These are phyloP conservation scores for Pseudonaja textilis DNA, from an alignment of 2,113 vertebrate species.

Conservation along the genomic window DNA sequence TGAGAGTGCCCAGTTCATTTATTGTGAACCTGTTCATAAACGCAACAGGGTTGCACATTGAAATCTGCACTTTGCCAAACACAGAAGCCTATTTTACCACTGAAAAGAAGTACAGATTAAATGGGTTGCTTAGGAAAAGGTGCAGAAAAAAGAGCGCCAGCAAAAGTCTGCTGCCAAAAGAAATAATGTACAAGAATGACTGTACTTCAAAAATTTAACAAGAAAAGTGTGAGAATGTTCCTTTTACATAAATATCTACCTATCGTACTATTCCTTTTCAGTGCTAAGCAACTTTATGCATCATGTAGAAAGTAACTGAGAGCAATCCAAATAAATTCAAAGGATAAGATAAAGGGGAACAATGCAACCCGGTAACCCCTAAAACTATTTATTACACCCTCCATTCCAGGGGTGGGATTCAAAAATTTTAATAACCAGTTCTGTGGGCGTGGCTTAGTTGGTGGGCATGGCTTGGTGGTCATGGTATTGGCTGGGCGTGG, in stretches of 20 bases:
- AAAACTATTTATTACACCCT: not conserved
- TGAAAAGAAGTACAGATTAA: not conserved
- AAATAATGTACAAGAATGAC: not conserved
- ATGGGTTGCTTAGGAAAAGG: not conserved
- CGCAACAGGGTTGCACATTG: not conserved
- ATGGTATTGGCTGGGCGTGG: too few relatives aligned
- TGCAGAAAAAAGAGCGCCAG: not conserved
- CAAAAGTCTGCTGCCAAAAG: not conserved
- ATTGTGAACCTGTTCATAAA: not conserved
- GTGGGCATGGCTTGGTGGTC: too few relatives aligned
- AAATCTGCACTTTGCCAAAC: not conserved
- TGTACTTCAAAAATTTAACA: not conserved
- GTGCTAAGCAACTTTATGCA: not conserved
- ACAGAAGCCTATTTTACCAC: not conserved
- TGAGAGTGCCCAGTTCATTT: not conserved
- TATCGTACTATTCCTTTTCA: not conserved
- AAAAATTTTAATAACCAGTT: too few relatives aligned
- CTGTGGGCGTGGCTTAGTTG: too few relatives aligned
- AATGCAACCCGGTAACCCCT: not conserved
- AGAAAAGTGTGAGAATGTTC: not conserved
- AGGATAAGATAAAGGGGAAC: not conserved
- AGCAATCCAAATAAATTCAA: not conserved
- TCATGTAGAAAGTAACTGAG: not conserved
- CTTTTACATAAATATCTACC: not conserved
- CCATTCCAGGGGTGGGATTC: not conserved